phyloP scores from a whole-genome alignment of 2,797 vertebrate genomes.

The Takifugu ocellatus region DNA sequence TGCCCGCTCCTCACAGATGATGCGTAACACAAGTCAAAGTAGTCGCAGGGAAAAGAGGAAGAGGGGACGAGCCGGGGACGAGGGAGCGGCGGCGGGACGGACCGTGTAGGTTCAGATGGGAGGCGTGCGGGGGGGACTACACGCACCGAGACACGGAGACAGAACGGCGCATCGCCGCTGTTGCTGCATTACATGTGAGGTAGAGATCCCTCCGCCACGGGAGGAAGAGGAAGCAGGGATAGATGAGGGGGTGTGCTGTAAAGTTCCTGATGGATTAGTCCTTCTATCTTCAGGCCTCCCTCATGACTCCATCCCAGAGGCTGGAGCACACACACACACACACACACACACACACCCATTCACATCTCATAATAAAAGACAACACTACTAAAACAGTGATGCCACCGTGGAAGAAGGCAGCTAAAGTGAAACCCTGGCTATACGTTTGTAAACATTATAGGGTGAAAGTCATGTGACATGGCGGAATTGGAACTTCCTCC shows the following conservation, averaged over 20 bases:
- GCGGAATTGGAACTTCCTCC: too few relatives aligned
- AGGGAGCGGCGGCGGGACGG: neutral
- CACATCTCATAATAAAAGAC: too few relatives aligned
- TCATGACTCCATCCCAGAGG: constrained; percentile 22
- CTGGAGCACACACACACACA: constrained; percentile 20
- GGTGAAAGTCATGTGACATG: too few relatives aligned
- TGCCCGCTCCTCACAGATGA: constrained; percentile 47
- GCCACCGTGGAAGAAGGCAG: neutral
- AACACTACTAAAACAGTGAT: too few relatives aligned
- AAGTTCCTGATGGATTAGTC: constrained; percentile 35
- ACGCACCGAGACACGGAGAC: neutral
- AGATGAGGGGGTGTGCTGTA: constrained; percentile 1
- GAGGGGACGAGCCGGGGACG: neutral
- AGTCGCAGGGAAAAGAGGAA: constrained; percentile 5
- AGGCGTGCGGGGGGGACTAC: neutral
- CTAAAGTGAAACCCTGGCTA: too few relatives aligned
- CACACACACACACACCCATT: neutral
- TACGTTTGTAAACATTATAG: too few relatives aligned
- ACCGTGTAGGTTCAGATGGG: constrained; percentile 2
- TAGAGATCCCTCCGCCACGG: constrained; percentile 27
- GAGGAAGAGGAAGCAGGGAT: constrained; percentile 14
- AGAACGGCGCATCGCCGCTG: constrained; percentile 2
- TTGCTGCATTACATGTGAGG: constrained; percentile 26
- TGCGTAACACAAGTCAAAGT: constrained; percentile 18
- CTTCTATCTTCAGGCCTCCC: constrained; percentile 16